Conservation (phyloP, 2,797 vertebrate species). For the Psittacula derbiana region DNA sequence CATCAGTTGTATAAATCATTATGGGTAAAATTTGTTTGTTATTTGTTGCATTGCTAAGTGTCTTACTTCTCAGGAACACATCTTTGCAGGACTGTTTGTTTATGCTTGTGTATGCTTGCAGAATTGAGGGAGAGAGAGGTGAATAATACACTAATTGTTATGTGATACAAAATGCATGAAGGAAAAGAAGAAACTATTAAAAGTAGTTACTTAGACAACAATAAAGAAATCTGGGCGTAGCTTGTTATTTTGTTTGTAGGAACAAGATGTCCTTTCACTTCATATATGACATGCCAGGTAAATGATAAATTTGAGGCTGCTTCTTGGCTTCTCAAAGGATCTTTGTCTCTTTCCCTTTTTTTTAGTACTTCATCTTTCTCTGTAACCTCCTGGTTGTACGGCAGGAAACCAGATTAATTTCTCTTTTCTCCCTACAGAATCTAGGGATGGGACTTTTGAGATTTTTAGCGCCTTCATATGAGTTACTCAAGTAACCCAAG, state of each 20-base stretch:
- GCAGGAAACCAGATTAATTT: neutral
- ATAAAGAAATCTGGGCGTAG: neutral
- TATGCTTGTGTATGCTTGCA: neutral
- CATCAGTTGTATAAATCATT: neutral
- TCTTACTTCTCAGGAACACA: neutral
- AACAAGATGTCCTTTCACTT: constrained; percentile 11
- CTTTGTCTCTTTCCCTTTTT: neutral
- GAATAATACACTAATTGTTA: neutral
- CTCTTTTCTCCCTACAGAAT: neutral
- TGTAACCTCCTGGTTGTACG: neutral
- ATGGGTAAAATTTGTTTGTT: neutral
- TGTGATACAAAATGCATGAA: neutral
- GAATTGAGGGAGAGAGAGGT: neutral
- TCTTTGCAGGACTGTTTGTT: neutral
- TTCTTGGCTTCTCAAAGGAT: neutral
- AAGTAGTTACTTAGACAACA: neutral
- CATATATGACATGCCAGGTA: neutral
- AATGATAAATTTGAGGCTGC: neutral
- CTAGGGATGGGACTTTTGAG: neutral
- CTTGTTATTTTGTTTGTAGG: neutral
- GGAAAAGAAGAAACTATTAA: neutral
- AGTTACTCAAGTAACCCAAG: neutral
- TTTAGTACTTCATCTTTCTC: neutral
- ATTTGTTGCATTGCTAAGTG: neutral
- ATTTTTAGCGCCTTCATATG: neutral